A percentile compares a stretch with the other conserved stretches of the same genome.
Evolutionary conservation across 2,113 vertebrate genomes (phyloP).

Genomic region (Ranitomeya imitator): DNA sequence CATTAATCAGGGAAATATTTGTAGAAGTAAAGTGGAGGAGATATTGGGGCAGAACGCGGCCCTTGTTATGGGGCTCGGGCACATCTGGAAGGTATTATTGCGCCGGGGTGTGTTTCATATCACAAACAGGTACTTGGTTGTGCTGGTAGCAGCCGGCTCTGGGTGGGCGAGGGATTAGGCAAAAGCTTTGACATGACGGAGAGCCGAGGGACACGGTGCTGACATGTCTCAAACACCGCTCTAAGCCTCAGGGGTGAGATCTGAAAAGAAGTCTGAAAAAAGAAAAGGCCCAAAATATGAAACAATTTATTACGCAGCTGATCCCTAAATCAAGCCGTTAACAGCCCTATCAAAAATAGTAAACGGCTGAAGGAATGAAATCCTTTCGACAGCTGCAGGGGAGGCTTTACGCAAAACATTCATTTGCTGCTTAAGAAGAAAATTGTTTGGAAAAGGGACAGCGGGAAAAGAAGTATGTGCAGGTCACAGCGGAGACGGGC

Average conservation of each 20-base stretch:
- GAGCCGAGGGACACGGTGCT: conserved; percentile 63
- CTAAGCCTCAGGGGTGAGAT: conserved; percentile 65
- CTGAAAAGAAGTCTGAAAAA: conserved; percentile 60
- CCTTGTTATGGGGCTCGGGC: conserved; percentile 30
- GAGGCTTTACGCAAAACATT: conserved; percentile 63
- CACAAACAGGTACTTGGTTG: conserved; percentile 74
- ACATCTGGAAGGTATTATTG: conserved; percentile 77
- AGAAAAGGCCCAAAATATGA: conserved; percentile 48
- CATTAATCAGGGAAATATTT: conserved; percentile 37
- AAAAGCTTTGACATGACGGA: conserved; percentile 66
- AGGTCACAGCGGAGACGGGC: neutral
- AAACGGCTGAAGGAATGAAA: conserved; percentile 72
- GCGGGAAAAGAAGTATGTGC: conserved; percentile 10
- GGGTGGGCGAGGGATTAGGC: conserved; percentile 73
- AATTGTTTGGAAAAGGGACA: conserved; percentile 65
- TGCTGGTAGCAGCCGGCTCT: conserved; percentile 69
- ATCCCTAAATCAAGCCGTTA: conserved; percentile 67
- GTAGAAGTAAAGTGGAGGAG: conserved; percentile 20
- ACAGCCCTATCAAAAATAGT: conserved; percentile 68
- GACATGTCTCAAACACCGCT: conserved; percentile 69
- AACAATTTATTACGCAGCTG: conserved; percentile 56
- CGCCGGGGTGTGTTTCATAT: conserved; percentile 70
- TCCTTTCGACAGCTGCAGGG: conserved; percentile 67
- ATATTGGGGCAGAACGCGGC: conserved; percentile 25
- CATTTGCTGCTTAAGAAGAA: conserved; percentile 64